Conservation (phyloP, 2,113 vertebrate species). For the Chelonoidis abingdonii region DNA sequence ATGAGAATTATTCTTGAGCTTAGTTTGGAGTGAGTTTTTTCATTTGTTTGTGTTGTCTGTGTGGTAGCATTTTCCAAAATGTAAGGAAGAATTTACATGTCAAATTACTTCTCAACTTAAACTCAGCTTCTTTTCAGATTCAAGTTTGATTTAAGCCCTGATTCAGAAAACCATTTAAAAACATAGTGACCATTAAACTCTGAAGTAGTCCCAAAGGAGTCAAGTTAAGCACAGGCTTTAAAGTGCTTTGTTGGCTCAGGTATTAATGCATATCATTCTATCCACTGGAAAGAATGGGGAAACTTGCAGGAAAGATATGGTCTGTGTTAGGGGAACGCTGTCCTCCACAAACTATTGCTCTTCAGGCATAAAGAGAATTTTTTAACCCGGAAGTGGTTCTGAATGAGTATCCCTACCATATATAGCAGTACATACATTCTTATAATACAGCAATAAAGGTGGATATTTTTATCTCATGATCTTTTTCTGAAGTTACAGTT, state of each 20-base stretch:
- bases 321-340: background rate
- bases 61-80: background rate
- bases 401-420: background rate
- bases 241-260: background rate
- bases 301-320: background rate
- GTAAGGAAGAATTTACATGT: background rate
- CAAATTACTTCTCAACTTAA: background rate
- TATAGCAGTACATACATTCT: background rate
- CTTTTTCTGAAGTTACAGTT: background rate
- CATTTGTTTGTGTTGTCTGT: background rate
- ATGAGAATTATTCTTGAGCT: fast-evolving
- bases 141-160: background rate
- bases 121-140: background rate
- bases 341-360: background rate
- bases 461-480: background rate
- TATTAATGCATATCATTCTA: background rate
- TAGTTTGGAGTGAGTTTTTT: background rate
- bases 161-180: background rate
- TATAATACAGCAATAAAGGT: background rate
- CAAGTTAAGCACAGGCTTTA: background rate
- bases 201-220: background rate
- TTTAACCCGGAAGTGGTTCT: background rate
- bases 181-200: background rate
- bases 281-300: background rate
- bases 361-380: background rate